A percentile compares a stretch with the other conserved stretches of the same genome.
Conservation (phyloP, 1,140 invertebrate species). For the Rhysida immarginata region DNA sequence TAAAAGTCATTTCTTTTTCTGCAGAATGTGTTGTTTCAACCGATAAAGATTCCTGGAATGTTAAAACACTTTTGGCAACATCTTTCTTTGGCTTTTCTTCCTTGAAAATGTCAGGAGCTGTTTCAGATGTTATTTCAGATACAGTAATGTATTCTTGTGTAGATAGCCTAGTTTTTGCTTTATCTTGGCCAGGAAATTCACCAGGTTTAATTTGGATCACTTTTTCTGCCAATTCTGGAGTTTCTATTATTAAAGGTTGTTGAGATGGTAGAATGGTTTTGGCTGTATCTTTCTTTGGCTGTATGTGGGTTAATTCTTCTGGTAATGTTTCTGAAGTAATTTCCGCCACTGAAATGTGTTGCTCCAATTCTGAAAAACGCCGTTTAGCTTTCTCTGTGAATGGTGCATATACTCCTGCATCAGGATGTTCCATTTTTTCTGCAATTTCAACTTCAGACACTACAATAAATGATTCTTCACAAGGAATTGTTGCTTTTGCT, state of each 20-base stretch:
- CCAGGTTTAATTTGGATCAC: background rate
- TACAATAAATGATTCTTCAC: conserved; percentile 63
- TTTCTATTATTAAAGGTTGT: background rate
- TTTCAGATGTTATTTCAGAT: background rate
- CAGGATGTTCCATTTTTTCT: background rate
- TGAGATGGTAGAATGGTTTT: background rate
- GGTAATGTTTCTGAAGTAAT: background rate
- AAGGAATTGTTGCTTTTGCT: conserved; percentile 71
- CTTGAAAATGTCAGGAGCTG: background rate
- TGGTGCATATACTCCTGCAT: background rate
- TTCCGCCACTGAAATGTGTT: background rate
- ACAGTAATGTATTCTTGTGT: background rate
- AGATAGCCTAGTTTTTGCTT: background rate
- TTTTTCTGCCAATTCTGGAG: background rate
- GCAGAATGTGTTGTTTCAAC: background rate
- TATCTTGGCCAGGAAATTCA: conserved; percentile 1
- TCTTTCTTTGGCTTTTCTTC: conserved; percentile 3
- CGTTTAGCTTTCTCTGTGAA: background rate
- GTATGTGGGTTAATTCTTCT: background rate
- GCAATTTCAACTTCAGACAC: background rate
- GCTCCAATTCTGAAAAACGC: background rate
- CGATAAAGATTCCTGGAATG: background rate
- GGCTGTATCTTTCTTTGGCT: background rate
- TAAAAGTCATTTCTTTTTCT: background rate
- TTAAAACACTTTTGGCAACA: background rate